phyloP scores from a whole-genome alignment of 2,113 vertebrate species.

The Vulpes ferrilata region DNA sequence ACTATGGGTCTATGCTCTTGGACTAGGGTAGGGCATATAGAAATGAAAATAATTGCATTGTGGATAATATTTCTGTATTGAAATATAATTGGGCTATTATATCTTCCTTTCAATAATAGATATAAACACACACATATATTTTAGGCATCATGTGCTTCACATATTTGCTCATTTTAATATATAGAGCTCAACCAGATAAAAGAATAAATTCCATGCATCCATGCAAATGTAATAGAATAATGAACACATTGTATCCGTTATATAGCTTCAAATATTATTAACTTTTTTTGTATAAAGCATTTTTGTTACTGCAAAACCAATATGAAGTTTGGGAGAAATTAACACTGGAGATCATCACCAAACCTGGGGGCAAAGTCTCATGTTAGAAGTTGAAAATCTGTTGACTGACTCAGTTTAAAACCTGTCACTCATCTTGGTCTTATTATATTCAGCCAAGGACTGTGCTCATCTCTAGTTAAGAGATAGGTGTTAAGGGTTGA shows the following conservation, averaged over 20 bases:
- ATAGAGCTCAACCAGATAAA: conserved; percentile 41
- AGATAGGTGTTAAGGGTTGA: not conserved
- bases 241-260: conserved; percentile 12
- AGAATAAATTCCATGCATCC: conserved; percentile 37
- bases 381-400: not conserved
- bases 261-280: conserved; percentile 46
- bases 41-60: conserved; percentile 45
- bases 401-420: not conserved
- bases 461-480: not conserved
- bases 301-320: conserved; percentile 63
- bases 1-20: not conserved
- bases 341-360: not conserved
- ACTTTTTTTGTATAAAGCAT: conserved; percentile 38
- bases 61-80: conserved; percentile 29
- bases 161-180: conserved; percentile 62
- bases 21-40: not conserved
- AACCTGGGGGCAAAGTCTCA: not conserved
- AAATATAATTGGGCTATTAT: conserved; percentile 52
- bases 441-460: not conserved
- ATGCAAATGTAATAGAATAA: conserved; percentile 58
- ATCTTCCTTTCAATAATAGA: conserved; percentile 27
- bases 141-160: conserved; percentile 38
- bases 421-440: not conserved
- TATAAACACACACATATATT: conserved; percentile 48
- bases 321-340: conserved; percentile 49